Conservation (phyloP, 35 echinoderm and acorn worm genomes). For the Holothuria glaberrima region DNA sequence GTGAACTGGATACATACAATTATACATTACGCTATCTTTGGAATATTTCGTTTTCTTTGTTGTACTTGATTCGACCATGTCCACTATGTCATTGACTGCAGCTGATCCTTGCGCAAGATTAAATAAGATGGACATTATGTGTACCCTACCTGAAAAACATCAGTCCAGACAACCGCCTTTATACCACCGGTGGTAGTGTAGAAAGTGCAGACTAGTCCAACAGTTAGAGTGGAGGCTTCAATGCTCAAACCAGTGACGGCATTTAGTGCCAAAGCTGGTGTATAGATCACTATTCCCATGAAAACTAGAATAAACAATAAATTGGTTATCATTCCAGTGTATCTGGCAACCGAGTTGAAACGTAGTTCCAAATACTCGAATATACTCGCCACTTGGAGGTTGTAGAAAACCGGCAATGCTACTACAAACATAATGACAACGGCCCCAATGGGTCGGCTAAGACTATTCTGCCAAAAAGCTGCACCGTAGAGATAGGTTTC, state of each 20-base stretch:
- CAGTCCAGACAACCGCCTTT: slow-evolving; percentile 35
- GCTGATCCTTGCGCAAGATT: no score
- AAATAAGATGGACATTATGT: no score
- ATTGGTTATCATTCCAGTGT: no score
- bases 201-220: slow-evolving; percentile 47
- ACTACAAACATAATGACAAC: background rate
- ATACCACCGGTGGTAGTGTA: slow-evolving; percentile 48
- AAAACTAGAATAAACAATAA: background rate
- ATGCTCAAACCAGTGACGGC: slow-evolving; percentile 42
- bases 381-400: slow-evolving; percentile 14
- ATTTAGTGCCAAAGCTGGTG: slow-evolving; percentile 31
- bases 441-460: background rate
- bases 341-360: background rate
- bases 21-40: no score
- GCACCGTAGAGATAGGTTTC: slow-evolving; percentile 54
- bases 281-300: slow-evolving; percentile 13
- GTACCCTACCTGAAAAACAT: background rate
- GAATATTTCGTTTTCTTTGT: no score
- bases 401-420: background rate
- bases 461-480: background rate
- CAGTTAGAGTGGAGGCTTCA: slow-evolving; percentile 5
- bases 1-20: no score
- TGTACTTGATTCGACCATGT: no score
- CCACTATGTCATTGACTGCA: no score
- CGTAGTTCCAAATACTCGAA: slow-evolving; percentile 18